Evolutionary conservation across 2,888 invertebrate genomes (phyloP), one percentile per base, ranked within the genome.

Genomic region (Brachyptera risi): DNA sequence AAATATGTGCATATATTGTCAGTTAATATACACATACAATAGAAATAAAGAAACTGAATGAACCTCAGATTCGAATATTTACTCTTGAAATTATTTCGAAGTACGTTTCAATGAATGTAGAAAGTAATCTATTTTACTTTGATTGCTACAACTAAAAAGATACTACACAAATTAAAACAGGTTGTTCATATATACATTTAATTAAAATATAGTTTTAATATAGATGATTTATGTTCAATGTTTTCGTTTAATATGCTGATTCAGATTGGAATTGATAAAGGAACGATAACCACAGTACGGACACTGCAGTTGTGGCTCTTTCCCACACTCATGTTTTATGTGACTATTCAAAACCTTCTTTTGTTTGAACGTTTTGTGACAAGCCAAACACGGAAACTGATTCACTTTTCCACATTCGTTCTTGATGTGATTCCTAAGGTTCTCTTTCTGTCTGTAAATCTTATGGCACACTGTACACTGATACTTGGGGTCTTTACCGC

Each of bases 401-500:
- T 76, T 73, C 7, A 68, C 66, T 57, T 74, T 73, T 15, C 75
- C 75, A 63, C 74, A 47, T 13, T 47, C 47, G 47, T 74, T 65
- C 31, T 72, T 71, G 47, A 71, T 71, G 64, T 73, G 73, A 1
- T 72, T 72, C 9, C 67, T 62, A 21, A 74, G 64, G 65, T 73
- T 73, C 61, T 73, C 72, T 59, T 73, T 73, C 66, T 74, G 71
- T 60, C 71, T 73, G 66, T 74, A 76, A 68, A 72, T 71, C 61
- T 72, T 71, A 58, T 71, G 69, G 63, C 75, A 75, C 31, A 73
- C 68, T 4, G 68, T 69, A 65, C 76, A 76, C 49, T 73, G 73
- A 64, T 74, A 75, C 58, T 73, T 73, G 1, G 75, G 76, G 13
- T 72, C 72, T 44, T 74, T 72, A 23, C 76, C 74, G 59, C 76